Percentiles rank a stretch among this genome's conserved stretches.
phyloP scores from a whole-genome alignment of 35 echinoderm and acorn worm species.

The Lytechinus variegatus region DNA sequence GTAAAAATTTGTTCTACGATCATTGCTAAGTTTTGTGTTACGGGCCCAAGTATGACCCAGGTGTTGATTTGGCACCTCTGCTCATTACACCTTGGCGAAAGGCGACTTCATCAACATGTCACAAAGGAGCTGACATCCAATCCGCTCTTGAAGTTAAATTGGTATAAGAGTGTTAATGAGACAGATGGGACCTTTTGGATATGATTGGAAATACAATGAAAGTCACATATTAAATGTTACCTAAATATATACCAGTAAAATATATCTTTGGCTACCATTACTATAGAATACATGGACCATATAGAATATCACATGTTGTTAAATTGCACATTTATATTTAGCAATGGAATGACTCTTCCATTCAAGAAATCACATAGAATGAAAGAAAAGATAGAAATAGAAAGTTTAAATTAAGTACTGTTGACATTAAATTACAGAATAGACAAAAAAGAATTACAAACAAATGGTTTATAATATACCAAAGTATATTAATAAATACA shows the following conservation, averaged over 20 bases:
- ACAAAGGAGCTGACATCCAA: background rate
- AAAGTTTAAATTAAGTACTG: background rate
- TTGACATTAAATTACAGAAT: background rate
- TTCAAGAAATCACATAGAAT: background rate
- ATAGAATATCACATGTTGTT: background rate
- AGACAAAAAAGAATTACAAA: background rate
- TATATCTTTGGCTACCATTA: background rate
- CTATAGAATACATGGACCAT: background rate
- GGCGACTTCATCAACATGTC: background rate
- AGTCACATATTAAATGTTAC: background rate
- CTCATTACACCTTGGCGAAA: background rate
- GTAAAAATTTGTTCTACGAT: too few relatives aligned
- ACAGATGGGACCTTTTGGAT: too few relatives aligned
- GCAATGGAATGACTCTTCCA: background rate
- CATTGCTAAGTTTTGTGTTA: too few relatives aligned
- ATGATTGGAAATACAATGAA: background rate
- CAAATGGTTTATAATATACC: background rate
- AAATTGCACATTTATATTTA: background rate
- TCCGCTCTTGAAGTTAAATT: too few relatives aligned
- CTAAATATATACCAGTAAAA: background rate
- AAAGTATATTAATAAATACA: background rate
- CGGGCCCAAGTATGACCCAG: background rate
- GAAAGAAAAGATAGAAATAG: background rate
- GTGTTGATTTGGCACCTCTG: background rate
- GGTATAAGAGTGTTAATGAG: too few relatives aligned